Evolutionary conservation across 2,888 invertebrate species (phyloP).

Genomic region (Lasioglossum leucozonium): DNA sequence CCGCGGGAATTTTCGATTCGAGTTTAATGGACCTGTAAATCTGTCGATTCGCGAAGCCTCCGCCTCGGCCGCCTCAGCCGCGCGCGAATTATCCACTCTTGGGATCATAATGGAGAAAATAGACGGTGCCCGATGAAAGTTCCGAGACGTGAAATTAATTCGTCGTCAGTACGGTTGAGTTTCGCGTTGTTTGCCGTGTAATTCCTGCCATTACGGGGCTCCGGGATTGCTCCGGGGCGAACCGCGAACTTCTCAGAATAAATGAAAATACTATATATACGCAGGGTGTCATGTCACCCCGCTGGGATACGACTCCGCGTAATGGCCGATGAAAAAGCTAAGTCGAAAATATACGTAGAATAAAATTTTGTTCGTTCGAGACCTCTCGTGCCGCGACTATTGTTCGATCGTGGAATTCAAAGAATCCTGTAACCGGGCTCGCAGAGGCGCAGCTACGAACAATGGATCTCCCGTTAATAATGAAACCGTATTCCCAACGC

Average conservation of each 20-base stretch:
- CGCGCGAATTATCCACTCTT: conserved; percentile 22
- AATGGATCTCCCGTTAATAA: background rate
- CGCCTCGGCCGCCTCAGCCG: no score
- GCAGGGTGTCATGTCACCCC: background rate
- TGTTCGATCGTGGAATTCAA: background rate
- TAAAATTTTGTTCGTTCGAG: background rate
- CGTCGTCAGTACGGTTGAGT: background rate
- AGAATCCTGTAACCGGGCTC: background rate
- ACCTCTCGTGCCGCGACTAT: background rate
- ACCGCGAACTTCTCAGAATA: background rate
- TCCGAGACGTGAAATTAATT: background rate
- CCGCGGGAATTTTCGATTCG: conserved; percentile 28
- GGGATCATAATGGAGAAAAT: conserved; percentile 12
- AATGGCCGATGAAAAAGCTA: background rate
- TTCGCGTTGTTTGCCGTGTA: background rate
- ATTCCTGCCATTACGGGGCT: background rate
- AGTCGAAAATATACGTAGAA: background rate
- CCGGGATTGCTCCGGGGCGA: background rate
- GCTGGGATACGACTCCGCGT: background rate
- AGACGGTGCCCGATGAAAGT: background rate
- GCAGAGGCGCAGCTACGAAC: background rate
- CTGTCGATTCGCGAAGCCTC: conserved; percentile 24
- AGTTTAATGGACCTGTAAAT: conserved; percentile 46
- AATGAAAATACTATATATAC: conserved; percentile 2
- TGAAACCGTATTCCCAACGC: background rate